Evolutionary conservation across 2,888 invertebrate species (phyloP).

Genomic region (Rhingia rostrata): DNA sequence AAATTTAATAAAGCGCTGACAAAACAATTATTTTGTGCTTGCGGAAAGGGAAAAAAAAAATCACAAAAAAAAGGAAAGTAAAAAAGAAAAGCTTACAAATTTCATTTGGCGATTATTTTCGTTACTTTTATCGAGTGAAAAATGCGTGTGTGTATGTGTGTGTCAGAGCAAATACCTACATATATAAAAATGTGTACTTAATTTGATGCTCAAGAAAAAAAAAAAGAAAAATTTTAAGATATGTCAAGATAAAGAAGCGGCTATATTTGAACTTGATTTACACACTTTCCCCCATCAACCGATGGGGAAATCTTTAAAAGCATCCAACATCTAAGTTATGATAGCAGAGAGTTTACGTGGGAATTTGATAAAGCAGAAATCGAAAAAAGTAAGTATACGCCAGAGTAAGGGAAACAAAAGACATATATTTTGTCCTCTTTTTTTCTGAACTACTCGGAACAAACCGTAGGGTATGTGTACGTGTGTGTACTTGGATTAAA

Average conservation of each 20-base stretch:
- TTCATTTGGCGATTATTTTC: slow-evolving; percentile 30
- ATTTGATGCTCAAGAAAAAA: slow-evolving; percentile 14
- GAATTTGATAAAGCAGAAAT: slow-evolving; percentile 52
- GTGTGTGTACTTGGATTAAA: slow-evolving; percentile 14
- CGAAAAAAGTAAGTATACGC: slow-evolving; percentile 65
- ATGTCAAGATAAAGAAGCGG: slow-evolving; percentile 51
- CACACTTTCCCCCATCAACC: slow-evolving; percentile 2
- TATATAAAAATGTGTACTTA: slow-evolving; percentile 16
- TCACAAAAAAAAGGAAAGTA: slow-evolving; percentile 2
- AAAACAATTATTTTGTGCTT: slow-evolving; percentile 60
- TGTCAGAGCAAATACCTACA: slow-evolving; percentile 1
- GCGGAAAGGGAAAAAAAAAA: slow-evolving; percentile 29
- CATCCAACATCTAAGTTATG: slow-evolving; percentile 46
- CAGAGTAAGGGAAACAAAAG: slow-evolving; percentile 13
- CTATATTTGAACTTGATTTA: slow-evolving; percentile 50
- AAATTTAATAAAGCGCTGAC: slow-evolving; percentile 48
- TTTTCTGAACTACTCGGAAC: not conserved
- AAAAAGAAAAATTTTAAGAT: slow-evolving; percentile 37
- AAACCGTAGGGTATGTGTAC: not conserved
- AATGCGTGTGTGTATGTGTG: slow-evolving; percentile 33
- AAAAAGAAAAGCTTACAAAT: slow-evolving; percentile 43
- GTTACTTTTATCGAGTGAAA: slow-evolving; percentile 5
- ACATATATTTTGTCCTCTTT: not conserved
- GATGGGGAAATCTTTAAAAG: slow-evolving; percentile 15
- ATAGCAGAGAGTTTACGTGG: slow-evolving; percentile 57